Conservation (phyloP, 2,113 vertebrate species). For the Tetraodon nigroviridis region DNA sequence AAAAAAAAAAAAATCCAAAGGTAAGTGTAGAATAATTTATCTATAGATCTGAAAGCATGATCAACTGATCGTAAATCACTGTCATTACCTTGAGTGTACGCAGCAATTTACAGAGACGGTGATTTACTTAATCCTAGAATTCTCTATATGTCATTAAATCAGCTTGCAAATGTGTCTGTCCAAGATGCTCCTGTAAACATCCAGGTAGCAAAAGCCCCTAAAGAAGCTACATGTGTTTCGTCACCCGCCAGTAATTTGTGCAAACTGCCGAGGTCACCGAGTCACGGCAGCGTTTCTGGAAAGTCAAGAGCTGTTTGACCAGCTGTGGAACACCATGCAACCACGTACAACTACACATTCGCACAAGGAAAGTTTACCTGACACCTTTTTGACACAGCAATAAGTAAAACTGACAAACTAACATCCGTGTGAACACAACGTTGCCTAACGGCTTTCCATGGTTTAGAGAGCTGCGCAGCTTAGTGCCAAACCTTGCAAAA, state of each 20-base stretch:
- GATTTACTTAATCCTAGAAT: background rate
- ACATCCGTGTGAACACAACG: conserved; percentile 32
- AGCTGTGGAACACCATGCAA: conserved; percentile 9
- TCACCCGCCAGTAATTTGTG: background rate
- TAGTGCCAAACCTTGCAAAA: conserved; percentile 7
- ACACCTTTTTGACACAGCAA: conserved; percentile 37
- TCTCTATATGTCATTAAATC: conserved; percentile 13
- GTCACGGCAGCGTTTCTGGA: conserved; percentile 10
- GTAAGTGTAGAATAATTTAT: background rate
- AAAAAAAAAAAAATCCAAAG: background rate
- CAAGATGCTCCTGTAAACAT: background rate
- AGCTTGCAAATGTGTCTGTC: background rate
- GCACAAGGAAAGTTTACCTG: conserved; percentile 46
- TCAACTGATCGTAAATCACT: background rate
- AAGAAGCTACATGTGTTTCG: background rate
- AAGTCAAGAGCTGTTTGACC: conserved; percentile 10
- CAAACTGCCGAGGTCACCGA: background rate
- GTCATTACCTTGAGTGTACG: background rate
- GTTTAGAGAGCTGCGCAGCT: conserved; percentile 27
- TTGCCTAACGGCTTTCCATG: conserved; percentile 13
- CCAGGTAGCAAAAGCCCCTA: background rate
- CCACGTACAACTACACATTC: conserved; percentile 14
- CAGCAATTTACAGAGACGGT: conserved; percentile 3
- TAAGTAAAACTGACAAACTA: conserved; percentile 30
- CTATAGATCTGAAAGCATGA: no score